Conservation (phyloP, 2,113 vertebrate genomes). For the Anser cygnoides region DNA sequence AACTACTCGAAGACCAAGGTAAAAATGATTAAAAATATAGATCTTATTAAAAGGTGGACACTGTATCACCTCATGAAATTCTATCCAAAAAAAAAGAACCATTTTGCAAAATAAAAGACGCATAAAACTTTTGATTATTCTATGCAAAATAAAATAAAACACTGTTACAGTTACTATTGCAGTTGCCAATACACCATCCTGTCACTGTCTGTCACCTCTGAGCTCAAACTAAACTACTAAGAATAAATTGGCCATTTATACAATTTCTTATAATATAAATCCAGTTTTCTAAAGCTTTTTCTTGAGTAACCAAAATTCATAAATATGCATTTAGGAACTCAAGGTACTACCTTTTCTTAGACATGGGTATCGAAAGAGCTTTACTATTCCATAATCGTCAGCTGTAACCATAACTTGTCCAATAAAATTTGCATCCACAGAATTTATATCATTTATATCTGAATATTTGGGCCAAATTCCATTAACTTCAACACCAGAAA, state of each 20-base stretch:
- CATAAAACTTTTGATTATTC: not conserved
- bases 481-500: constrained; percentile 93
- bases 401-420: constrained; percentile 96
- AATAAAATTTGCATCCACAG: constrained; percentile 94
- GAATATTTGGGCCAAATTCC: constrained; percentile 99
- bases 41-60: not conserved
- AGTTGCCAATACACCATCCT: not conserved
- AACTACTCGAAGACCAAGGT: not conserved
- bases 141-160: not conserved
- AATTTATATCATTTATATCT: constrained; percentile 94
- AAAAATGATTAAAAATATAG: not conserved
- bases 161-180: not conserved
- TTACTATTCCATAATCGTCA: constrained; percentile 96
- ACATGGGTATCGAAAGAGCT: constrained; percentile 95
- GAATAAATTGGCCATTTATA: not conserved
- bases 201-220: not conserved
- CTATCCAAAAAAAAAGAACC: no score
- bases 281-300: not conserved
- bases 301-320: not conserved
- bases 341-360: constrained; percentile 89
- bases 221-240: not conserved
- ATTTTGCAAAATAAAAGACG: not conserved
- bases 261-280: not conserved
- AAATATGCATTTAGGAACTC: not conserved
- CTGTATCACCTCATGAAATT: not conserved